Percentiles rank a stretch among this genome's conserved stretches.
Conservation (phyloP, 2,888 invertebrate species). For the Andricus quercusramuli region DNA sequence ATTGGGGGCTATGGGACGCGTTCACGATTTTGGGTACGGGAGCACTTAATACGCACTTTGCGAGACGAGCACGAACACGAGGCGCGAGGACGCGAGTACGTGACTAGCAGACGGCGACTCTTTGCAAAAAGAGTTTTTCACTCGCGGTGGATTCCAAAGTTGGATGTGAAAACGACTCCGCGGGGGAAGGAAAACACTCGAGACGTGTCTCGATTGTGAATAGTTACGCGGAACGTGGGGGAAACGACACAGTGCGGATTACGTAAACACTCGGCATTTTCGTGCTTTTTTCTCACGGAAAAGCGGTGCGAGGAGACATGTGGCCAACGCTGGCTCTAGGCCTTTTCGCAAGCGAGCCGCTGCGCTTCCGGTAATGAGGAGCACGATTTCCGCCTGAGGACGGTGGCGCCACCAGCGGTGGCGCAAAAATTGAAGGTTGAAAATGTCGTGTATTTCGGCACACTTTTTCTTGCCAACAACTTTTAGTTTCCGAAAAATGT, state of each 20-base stretch:
- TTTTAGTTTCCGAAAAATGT: no score
- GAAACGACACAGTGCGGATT: constrained; percentile 54
- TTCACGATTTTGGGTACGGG: not conserved
- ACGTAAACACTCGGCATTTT: constrained; percentile 74
- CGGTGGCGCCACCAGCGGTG: not conserved
- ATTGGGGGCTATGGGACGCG: not conserved
- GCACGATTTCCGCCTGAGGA: not conserved
- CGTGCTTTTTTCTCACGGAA: constrained; percentile 61
- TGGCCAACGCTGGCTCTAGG: constrained; percentile 69
- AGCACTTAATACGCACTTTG: not conserved
- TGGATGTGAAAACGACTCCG: not conserved
- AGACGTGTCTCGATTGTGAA: not conserved
- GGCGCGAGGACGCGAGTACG: constrained; percentile 34
- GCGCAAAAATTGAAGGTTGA: not conserved
- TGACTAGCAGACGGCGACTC: constrained; percentile 32
- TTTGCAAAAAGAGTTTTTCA: not conserved
- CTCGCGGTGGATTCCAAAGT: not conserved
- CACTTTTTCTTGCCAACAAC: no score
- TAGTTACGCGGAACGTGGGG: not conserved
- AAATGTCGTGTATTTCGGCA: not conserved
- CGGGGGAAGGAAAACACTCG: not conserved
- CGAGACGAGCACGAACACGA: not conserved
- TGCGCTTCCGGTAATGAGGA: constrained; percentile 66
- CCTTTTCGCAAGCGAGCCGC: constrained; percentile 63
- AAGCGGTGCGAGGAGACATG: constrained; percentile 68